phyloP scores from a whole-genome alignment of 2,113 vertebrate genomes.

The Garra rufa region DNA sequence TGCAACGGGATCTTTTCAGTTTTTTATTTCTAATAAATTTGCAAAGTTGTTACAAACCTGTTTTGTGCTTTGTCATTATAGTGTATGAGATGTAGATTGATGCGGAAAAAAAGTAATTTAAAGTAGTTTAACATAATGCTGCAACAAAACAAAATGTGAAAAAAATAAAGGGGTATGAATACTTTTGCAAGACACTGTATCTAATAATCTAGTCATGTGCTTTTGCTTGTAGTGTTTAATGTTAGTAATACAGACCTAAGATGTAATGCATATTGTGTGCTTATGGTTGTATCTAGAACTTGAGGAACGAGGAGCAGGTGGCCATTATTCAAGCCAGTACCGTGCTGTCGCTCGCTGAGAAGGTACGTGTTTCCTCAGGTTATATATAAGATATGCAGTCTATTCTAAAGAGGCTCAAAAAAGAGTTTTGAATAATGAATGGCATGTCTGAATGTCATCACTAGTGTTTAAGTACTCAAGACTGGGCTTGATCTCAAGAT shows the following conservation, averaged over 20 bases:
- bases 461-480: background rate
- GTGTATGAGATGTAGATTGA: no score
- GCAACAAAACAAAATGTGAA: no score
- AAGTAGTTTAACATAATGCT: no score
- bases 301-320: conserved; percentile 98
- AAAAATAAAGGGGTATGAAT: no score
- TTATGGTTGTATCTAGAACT: conserved; percentile 78
- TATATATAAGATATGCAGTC: background rate
- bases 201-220: no score
- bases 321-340: conserved; percentile 99
- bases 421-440: no score
- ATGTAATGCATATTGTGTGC: background rate
- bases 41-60: no score
- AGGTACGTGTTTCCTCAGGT: conserved; percentile 76
- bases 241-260: background rate
- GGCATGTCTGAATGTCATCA: background rate
- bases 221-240: background rate
- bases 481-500: background rate
- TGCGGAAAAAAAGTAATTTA: no score
- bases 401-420: background rate
- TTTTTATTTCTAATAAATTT: no score
- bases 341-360: conserved; percentile 95
- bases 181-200: no score
- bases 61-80: no score
- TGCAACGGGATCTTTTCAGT: no score